Evolutionary conservation across 2,797 vertebrate genomes (phyloP).

Genomic region (Hoplostethus mediterraneus): DNA sequence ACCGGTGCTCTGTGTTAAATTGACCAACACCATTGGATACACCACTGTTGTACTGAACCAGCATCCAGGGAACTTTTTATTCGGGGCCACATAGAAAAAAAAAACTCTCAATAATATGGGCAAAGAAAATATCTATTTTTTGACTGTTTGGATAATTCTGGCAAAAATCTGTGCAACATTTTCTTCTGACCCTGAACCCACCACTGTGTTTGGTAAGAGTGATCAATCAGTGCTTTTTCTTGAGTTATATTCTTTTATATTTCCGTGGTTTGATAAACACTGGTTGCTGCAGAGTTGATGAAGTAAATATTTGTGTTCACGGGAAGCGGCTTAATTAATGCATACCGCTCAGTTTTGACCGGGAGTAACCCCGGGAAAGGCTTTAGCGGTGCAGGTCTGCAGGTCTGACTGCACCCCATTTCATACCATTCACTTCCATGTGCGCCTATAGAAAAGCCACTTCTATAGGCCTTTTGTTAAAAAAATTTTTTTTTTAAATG

Average conservation of each 20-base stretch:
- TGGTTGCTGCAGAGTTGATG: background rate
- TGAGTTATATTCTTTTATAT: background rate
- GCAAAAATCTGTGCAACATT: constrained; percentile 69
- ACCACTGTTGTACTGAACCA: constrained; percentile 2
- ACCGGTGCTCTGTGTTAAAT: constrained; percentile 15
- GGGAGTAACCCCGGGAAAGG: constrained; percentile 51
- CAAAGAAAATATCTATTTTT: constrained; percentile 70
- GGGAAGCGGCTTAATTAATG: constrained; percentile 36
- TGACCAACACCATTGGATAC: constrained; percentile 54
- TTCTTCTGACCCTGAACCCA: constrained; percentile 68
- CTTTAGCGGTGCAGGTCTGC: background rate
- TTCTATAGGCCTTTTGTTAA: constrained; percentile 52
- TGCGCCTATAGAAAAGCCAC: constrained; percentile 36
- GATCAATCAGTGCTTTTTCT: background rate
- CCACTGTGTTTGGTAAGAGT: constrained; percentile 75
- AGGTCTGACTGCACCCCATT: constrained; percentile 51
- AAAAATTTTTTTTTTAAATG: background rate
- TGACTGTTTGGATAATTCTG: constrained; percentile 79
- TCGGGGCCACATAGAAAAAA: constrained; percentile 19
- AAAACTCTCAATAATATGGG: constrained; percentile 79
- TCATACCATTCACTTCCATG: constrained; percentile 44
- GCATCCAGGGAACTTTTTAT: constrained; percentile 13
- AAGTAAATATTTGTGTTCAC: constrained; percentile 9
- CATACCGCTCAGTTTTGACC: constrained; percentile 43
- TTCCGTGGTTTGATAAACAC: background rate